phyloP scores from a whole-genome alignment of 2,888 invertebrate genomes.

The Caenorhabditis macrosperma region DNA sequence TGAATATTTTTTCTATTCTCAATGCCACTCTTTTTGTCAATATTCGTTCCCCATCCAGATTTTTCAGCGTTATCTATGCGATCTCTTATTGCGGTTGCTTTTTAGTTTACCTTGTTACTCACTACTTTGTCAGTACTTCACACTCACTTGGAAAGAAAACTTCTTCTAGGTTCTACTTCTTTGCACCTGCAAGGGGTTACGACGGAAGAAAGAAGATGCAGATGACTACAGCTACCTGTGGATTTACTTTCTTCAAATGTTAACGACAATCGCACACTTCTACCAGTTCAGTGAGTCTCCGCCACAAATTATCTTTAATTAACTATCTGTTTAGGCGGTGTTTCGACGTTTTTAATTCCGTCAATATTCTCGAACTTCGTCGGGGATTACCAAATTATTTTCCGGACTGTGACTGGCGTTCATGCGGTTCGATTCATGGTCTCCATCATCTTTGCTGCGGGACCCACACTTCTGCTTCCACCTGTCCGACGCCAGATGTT shows the following conservation, averaged over 20 bases:
- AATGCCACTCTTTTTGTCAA: constrained; percentile 30
- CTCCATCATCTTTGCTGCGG: constrained; percentile 23
- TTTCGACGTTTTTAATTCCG: constrained; percentile 28
- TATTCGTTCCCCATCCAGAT: constrained; percentile 1
- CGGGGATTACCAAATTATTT: constrained; percentile 18
- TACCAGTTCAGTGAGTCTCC: constrained; percentile 39
- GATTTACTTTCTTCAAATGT: constrained; percentile 5
- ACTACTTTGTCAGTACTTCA: constrained; percentile 13
- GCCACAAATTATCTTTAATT: neutral
- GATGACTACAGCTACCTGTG: constrained; percentile 21
- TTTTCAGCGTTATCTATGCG: constrained; percentile 29
- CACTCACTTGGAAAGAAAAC: neutral
- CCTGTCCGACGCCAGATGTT: constrained; percentile 26
- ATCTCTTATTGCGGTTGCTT: constrained; percentile 1
- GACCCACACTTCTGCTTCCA: constrained; percentile 28
- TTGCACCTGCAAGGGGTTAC: constrained; percentile 14
- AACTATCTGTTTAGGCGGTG: constrained; percentile 12
- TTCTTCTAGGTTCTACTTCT: constrained; percentile 26
- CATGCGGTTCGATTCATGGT: constrained; percentile 48
- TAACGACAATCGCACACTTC: constrained; percentile 19
- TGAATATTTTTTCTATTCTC: constrained; percentile 14
- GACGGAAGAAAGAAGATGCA: constrained; percentile 5
- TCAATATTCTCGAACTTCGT: constrained; percentile 17
- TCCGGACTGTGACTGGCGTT: constrained; percentile 36
- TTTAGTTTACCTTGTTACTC: neutral